Evolutionary conservation across 2,113 vertebrate genomes (phyloP).

Genomic region (Chionis minor): DNA sequence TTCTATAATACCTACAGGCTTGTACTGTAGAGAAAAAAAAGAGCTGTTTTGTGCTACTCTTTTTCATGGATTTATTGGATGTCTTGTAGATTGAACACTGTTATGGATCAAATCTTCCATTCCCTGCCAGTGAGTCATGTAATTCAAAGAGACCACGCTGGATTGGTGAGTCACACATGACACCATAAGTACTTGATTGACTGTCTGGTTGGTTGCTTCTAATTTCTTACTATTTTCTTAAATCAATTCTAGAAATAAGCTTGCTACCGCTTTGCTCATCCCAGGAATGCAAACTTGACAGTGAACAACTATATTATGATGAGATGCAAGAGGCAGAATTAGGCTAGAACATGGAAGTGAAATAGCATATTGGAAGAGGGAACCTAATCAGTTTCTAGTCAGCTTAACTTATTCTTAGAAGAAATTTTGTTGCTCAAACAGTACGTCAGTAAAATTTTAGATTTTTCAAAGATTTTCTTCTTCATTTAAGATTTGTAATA

Average conservation of each 20-base stretch:
- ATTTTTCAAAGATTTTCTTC: not conserved
- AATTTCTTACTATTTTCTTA: not conserved
- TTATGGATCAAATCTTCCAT: slow-evolving; percentile 73
- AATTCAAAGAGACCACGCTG: slow-evolving; percentile 79
- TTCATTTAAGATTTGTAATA: not conserved
- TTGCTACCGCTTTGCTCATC: not conserved
- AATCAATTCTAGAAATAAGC: not conserved
- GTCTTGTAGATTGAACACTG: slow-evolving; percentile 67
- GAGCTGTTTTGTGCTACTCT: not conserved
- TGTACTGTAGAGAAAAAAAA: not conserved
- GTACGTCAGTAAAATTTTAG: not conserved
- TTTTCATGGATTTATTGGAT: not conserved
- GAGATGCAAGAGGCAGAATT: not conserved
- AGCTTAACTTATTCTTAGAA: not conserved
- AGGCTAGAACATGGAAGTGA: not conserved
- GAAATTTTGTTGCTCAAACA: not conserved
- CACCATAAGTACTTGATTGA: not conserved
- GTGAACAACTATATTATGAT: not conserved
- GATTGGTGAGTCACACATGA: slow-evolving; percentile 74
- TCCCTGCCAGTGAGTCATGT: slow-evolving; percentile 81
- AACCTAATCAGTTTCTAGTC: not conserved
- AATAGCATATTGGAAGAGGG: not conserved
- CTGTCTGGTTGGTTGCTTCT: not conserved
- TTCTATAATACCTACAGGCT: not conserved
- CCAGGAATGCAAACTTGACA: not conserved